These are phyloP conservation scores for Limonius californicus DNA, from an alignment of 1,140 invertebrate species.

Conservation along the genomic window DNA sequence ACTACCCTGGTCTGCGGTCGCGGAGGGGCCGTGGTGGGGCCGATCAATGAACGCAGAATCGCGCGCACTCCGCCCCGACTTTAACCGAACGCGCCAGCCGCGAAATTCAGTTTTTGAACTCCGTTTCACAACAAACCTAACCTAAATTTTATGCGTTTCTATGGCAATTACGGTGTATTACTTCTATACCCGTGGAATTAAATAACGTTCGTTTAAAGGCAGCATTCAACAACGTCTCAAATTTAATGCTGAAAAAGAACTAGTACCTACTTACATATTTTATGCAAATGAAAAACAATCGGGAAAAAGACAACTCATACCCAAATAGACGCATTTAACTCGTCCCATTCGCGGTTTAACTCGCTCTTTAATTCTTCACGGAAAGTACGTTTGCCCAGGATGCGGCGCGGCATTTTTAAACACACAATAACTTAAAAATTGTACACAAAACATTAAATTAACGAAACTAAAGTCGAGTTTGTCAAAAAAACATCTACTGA, in stretches of 20 bases:
- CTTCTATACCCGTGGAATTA: no score
- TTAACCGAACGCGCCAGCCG: background rate
- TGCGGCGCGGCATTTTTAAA: background rate
- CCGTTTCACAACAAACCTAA: no score
- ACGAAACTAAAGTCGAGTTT: no score
- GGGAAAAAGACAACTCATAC: slow-evolving; percentile 22
- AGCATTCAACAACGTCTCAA: no score
- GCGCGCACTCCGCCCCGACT: slow-evolving; percentile 19
- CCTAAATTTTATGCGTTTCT: no score
- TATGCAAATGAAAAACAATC: background rate
- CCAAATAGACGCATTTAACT: slow-evolving; percentile 35
- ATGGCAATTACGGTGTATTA: no score
- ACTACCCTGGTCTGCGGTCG: slow-evolving; percentile 39
- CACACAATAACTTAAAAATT: no score
- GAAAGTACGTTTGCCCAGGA: background rate
- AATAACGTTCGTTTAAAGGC: no score
- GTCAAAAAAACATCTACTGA: no score
- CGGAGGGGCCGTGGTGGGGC: slow-evolving; percentile 23
- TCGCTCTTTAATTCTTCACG: slow-evolving; percentile 27
- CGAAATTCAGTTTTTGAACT: background rate
- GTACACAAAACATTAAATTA: no score
- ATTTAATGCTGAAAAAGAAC: no score
- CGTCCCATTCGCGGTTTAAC: slow-evolving; percentile 36
- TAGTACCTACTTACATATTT: no score
- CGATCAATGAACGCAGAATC: slow-evolving; percentile 32